A percentile compares a stretch with the other conserved stretches of the same genome.
Evolutionary conservation across 2,113 vertebrate genomes (phyloP).

Genomic region (Pionites leucogaster): DNA sequence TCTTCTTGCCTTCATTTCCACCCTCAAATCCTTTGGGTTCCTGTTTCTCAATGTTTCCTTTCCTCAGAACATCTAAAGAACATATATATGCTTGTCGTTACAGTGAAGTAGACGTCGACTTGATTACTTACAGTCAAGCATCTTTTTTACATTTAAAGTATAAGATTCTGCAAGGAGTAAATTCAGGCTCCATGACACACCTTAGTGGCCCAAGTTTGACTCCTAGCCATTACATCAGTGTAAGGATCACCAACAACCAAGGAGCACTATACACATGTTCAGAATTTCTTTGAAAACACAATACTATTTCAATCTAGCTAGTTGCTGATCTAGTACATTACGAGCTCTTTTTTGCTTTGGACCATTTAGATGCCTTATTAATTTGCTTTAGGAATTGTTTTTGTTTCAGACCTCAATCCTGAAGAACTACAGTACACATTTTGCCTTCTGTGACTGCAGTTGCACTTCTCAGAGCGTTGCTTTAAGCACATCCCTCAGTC

Average conservation of each 20-base stretch:
- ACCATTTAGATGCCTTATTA: background rate
- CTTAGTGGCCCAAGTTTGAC: background rate
- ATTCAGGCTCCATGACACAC: background rate
- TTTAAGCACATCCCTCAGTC: background rate
- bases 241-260: background rate
- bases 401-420: background rate
- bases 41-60: background rate
- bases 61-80: background rate
- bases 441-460: background rate
- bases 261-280: rapidly evolving
- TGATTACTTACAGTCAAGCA: background rate
- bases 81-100: background rate
- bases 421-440: background rate
- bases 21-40: background rate
- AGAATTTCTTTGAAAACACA: background rate
- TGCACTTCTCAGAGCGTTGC: background rate
- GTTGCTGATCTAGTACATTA: background rate
- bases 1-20: background rate
- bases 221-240: background rate
- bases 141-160: background rate
- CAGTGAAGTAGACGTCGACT: background rate
- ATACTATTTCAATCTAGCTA: background rate
- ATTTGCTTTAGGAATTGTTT: background rate
- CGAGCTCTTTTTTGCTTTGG: background rate
- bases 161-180: background rate